Percentiles rank a stretch among this genome's conserved stretches.
phyloP scores from a whole-genome alignment of 1,140 invertebrate species.

The Acyrthosiphon pisum region DNA sequence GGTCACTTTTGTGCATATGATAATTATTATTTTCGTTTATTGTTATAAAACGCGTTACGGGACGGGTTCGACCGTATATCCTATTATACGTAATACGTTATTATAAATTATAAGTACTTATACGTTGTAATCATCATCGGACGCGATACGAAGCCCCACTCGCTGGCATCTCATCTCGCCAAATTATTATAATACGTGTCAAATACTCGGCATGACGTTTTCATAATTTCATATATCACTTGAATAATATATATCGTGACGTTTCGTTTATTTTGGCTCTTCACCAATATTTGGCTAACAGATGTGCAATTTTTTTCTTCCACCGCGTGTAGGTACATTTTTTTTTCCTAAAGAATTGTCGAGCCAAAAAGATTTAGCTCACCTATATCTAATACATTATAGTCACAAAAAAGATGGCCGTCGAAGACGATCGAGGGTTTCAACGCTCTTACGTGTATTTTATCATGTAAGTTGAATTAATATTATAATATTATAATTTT shows the following conservation, averaged over 20 bases:
- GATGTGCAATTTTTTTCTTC: neutral
- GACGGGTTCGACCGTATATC: neutral
- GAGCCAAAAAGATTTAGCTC: neutral
- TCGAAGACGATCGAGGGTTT: neutral
- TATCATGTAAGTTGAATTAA: too few species aligned
- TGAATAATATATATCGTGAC: neutral
- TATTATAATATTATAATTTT: too few species aligned
- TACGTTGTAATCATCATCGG: neutral
- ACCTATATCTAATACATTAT: neutral
- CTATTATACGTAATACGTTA: neutral
- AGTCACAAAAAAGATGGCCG: neutral
- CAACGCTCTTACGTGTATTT: too few species aligned
- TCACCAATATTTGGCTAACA: neutral
- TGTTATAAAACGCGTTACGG: neutral
- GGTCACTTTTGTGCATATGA: neutral
- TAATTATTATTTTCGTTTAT: constrained; percentile 34
- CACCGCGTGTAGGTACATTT: neutral
- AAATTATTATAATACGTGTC: constrained; percentile 11
- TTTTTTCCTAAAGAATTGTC: neutral
- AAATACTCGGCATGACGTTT: neutral
- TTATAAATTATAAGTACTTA: neutral
- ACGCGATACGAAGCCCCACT: neutral
- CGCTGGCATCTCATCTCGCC: neutral
- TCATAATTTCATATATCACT: neutral
- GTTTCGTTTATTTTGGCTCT: neutral